Percentiles rank a stretch among this genome's conserved stretches.
These are phyloP conservation scores for Baronia brevicornis DNA, from an alignment of 2,888 invertebrate genomes.

Conservation along the genomic window DNA sequence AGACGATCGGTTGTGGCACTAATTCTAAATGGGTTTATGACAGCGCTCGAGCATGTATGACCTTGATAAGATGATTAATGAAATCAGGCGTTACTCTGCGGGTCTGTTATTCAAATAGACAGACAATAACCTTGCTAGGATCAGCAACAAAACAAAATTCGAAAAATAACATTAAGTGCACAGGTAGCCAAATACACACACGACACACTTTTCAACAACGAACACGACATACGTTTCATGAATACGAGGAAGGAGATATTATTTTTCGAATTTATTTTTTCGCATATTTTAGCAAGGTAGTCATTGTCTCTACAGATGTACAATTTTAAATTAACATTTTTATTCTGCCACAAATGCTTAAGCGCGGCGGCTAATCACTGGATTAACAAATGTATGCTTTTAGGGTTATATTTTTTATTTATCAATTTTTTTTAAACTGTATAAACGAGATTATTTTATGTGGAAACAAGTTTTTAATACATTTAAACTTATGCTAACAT, in stretches of 20 bases:
- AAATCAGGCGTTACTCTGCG: no score
- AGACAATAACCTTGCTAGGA: no score
- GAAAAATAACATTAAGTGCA: no score
- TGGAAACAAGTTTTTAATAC: slow-evolving; percentile 30
- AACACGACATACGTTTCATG: no score
- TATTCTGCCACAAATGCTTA: slow-evolving; percentile 38
- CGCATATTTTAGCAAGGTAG: no score
- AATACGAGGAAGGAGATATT: no score
- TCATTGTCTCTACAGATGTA: no score
- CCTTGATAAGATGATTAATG: slow-evolving; percentile 4
- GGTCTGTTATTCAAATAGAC: no score
- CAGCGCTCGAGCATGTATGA: slow-evolving; percentile 37
- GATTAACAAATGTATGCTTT: slow-evolving; percentile 59
- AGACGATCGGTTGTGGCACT: slow-evolving; percentile 48
- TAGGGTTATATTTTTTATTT: slow-evolving; percentile 29
- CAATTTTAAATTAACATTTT: slow-evolving; percentile 9
- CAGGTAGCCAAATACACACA: no score
- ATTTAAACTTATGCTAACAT: slow-evolving; percentile 24
- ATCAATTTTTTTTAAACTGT: slow-evolving; percentile 28
- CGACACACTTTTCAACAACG: no score
- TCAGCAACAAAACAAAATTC: no score
- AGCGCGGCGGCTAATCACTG: slow-evolving; percentile 41
- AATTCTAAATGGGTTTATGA: slow-evolving; percentile 45
- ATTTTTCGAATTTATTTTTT: no score
- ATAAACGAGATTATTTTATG: slow-evolving; percentile 60